Evolutionary conservation across 2,888 invertebrate genomes (phyloP).

Genomic region (Pristionchus arcanus): DNA sequence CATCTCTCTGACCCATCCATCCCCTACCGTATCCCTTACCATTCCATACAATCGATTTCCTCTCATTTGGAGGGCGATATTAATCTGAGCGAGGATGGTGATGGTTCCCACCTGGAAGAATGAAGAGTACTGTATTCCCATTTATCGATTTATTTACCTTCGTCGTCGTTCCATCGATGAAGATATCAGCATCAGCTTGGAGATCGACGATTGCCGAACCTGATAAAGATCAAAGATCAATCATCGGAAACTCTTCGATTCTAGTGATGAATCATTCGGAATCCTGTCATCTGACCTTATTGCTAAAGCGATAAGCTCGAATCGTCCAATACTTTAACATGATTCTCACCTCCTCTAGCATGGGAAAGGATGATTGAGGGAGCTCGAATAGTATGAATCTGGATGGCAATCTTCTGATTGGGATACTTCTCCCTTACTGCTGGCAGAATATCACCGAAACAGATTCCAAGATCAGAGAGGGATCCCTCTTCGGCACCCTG

Average conservation of each 20-base stretch:
- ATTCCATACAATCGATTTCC: conserved; percentile 68
- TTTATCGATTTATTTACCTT: conserved; percentile 57
- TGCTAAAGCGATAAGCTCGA: background rate
- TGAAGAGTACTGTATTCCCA: background rate
- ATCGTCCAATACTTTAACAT: background rate
- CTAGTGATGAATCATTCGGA: background rate
- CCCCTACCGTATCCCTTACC: conserved; percentile 58
- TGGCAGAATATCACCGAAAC: conserved; percentile 78
- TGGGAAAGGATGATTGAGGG: conserved; percentile 70
- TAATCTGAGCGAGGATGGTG: conserved; percentile 69
- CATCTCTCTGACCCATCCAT: background rate
- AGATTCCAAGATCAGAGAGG: conserved; percentile 76
- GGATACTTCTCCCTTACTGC: conserved; percentile 76
- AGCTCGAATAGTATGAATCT: conserved; percentile 71
- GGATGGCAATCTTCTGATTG: conserved; percentile 70
- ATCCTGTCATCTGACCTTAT: background rate
- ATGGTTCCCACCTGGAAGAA: conserved; percentile 70
- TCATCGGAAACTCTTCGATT: no score
- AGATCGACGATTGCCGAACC: conserved; percentile 73
- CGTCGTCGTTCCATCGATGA: conserved; percentile 71
- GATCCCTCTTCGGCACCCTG: conserved; percentile 60
- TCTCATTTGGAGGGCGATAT: conserved; percentile 64
- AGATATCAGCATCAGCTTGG: conserved; percentile 73
- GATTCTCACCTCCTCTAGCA: conserved; percentile 64
- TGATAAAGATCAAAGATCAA: conserved; percentile 49